A percentile compares a stretch with the other conserved stretches of the same genome.
Conservation (phyloP, 1,140 invertebrate species). For the Pentalonia nigronervosa region DNA sequence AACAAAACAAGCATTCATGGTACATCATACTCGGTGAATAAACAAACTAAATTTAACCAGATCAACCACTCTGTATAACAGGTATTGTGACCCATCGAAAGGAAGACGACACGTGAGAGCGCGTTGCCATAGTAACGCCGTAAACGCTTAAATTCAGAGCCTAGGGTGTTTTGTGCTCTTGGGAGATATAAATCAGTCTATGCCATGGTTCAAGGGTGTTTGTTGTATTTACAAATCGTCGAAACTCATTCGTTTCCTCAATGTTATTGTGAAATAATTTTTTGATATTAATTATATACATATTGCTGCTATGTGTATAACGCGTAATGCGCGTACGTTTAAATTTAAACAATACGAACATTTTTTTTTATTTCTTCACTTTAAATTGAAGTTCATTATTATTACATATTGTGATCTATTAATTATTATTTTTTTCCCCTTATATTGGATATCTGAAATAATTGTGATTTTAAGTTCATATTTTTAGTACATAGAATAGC, state of each 20-base stretch:
- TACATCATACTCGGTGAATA: background rate
- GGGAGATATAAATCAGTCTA: background rate
- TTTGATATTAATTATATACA: constrained; percentile 5
- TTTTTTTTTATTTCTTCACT: background rate
- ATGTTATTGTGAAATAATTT: constrained; percentile 31
- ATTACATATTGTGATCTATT: background rate
- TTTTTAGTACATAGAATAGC: background rate
- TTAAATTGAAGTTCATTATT: background rate
- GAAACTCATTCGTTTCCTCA: background rate
- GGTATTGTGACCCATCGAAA: background rate
- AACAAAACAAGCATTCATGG: background rate
- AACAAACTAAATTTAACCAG: background rate
- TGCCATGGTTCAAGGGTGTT: constrained; percentile 19
- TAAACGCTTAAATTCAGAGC: background rate
- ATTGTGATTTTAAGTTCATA: background rate
- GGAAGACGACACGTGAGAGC: background rate
- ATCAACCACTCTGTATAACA: constrained; percentile 28
- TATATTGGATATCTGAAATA: background rate
- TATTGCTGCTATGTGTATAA: background rate
- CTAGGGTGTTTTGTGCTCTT: background rate
- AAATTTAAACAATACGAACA: constrained; percentile 10
- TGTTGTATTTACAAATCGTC: constrained; percentile 23
- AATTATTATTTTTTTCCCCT: background rate
- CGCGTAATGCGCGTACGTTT: background rate
- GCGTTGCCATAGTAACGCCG: background rate